Evolutionary conservation across 2,888 invertebrate species (phyloP).

Genomic region (Acanthopleura granulata): DNA sequence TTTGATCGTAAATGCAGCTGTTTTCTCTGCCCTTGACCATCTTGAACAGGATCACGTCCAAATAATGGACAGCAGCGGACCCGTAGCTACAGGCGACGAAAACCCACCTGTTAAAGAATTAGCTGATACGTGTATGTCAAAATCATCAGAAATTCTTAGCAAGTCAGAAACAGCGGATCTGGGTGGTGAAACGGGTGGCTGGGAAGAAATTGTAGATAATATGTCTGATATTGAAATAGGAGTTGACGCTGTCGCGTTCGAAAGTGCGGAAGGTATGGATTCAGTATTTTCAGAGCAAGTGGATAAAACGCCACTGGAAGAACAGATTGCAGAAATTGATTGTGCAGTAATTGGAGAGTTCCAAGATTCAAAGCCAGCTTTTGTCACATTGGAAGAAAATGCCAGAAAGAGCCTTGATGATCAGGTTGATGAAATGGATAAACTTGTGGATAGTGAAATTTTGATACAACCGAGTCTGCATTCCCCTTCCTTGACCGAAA

Average conservation of each 20-base stretch:
- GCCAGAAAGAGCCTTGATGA: not conserved
- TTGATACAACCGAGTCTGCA: not conserved
- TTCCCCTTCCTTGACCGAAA: too few species aligned
- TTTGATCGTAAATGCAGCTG: not conserved
- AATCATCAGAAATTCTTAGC: too few species aligned
- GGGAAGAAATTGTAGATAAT: too few species aligned
- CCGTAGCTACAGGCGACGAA: too few species aligned
- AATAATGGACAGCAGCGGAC: not conserved
- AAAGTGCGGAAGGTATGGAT: not conserved
- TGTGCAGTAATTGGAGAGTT: not conserved
- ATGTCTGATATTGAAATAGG: not conserved
- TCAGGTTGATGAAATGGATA: not conserved
- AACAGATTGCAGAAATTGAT: not conserved
- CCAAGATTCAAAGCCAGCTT: too few species aligned
- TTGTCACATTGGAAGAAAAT: too few species aligned
- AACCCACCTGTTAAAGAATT: too few species aligned
- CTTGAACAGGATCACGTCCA: not conserved
- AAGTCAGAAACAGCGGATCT: too few species aligned
- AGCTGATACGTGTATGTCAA: too few species aligned
- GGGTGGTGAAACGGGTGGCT: too few species aligned
- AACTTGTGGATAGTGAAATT: not conserved
- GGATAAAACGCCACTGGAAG: not conserved
- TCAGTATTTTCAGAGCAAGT: not conserved
- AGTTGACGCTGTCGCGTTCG: not conserved
- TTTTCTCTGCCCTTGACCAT: not conserved